These are phyloP conservation scores for Hemiscyllium ocellatum DNA, from an alignment of 2,113 vertebrate species.

Conservation along the genomic window DNA sequence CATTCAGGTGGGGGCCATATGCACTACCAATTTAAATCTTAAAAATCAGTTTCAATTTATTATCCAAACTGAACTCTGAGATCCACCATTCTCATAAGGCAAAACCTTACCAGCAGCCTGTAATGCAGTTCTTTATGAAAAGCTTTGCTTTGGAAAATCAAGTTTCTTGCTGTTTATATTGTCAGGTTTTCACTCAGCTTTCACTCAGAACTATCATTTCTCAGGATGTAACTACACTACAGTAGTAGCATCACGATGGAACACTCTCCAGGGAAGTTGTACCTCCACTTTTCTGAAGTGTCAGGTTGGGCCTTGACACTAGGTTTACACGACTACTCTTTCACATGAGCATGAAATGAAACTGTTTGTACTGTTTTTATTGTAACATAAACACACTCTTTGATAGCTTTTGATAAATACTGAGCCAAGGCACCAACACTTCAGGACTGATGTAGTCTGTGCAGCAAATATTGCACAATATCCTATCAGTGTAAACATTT, in stretches of 20 bases:
- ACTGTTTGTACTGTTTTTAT: background rate
- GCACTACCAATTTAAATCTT: background rate
- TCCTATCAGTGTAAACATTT: slow-evolving; percentile 76
- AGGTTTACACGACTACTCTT: background rate
- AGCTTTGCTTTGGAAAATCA: background rate
- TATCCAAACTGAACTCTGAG: background rate
- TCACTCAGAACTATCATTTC: background rate
- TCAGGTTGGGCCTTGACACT: too few relatives aligned
- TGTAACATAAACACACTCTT: background rate
- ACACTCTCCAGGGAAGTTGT: background rate
- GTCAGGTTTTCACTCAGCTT: background rate
- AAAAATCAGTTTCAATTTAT: background rate
- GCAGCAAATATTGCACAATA: slow-evolving; percentile 66
- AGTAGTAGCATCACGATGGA: background rate
- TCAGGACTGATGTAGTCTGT: slow-evolving; percentile 60
- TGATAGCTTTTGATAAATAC: background rate
- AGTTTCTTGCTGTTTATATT: background rate
- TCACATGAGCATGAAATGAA: background rate
- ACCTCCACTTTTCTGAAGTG: background rate
- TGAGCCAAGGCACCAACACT: slow-evolving; percentile 41
- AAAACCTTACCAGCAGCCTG: background rate
- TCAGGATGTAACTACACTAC: background rate
- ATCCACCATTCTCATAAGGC: background rate
- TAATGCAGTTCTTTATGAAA: background rate
- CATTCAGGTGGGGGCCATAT: background rate